These are phyloP conservation scores for Ceratina australensis DNA, from an alignment of 1,140 invertebrate species.

Conservation along the genomic window DNA sequence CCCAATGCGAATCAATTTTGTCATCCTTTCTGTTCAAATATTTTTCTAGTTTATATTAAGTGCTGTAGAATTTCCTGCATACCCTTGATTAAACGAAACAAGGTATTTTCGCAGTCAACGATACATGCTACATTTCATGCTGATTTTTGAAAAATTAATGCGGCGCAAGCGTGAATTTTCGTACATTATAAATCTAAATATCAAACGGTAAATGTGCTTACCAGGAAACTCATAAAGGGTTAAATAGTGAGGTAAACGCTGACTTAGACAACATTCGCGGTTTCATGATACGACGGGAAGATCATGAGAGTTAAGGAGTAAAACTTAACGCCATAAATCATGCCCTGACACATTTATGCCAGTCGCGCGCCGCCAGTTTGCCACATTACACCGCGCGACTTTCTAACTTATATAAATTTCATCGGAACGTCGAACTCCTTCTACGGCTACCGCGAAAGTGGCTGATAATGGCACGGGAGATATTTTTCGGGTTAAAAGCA, in stretches of 20 bases:
- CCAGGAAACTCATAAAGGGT: too few species aligned
- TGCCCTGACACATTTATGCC: constrained; percentile 68
- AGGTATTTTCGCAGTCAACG: too few species aligned
- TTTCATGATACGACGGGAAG: not conserved
- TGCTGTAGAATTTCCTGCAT: not conserved
- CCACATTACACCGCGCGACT: constrained; percentile 70
- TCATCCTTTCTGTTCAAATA: not conserved
- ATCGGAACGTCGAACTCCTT: constrained; percentile 45
- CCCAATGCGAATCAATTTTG: not conserved
- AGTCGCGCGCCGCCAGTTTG: constrained; percentile 68
- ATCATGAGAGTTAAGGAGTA: constrained; percentile 12
- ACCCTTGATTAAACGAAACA: too few species aligned
- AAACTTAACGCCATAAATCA: constrained; percentile 68
- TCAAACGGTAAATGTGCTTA: too few species aligned
- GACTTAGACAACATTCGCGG: not conserved
- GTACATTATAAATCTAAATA: too few species aligned
- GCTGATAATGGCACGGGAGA: constrained; percentile 41
- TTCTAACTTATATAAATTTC: constrained; percentile 71
- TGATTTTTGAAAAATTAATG: too few species aligned
- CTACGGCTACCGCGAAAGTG: constrained; percentile 36
- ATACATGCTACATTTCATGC: too few species aligned
- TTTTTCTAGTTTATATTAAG: too few species aligned
- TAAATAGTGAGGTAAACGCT: not conserved
- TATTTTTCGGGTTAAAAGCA: constrained; percentile 45
- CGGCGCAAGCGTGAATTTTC: too few species aligned